Conservation (phyloP, 2,797 vertebrate genomes). For the Acanthurus leucopareius region DNA sequence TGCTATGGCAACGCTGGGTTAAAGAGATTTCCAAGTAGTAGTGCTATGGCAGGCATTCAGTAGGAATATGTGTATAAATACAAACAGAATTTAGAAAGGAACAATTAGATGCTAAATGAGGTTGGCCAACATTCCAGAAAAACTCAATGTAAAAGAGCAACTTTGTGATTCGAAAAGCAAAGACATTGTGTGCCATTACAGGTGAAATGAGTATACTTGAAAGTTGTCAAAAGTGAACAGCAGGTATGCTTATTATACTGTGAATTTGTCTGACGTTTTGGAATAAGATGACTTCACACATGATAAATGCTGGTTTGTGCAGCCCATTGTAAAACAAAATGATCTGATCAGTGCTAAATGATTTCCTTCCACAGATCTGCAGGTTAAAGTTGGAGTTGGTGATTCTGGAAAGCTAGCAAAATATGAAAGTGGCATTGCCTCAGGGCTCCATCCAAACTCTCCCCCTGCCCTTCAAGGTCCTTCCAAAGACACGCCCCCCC, state of each 20-base stretch:
- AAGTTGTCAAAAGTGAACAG: constrained; percentile 23
- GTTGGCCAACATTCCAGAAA: neutral
- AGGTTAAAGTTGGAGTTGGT: constrained; percentile 4
- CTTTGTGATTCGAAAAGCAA: constrained; percentile 18
- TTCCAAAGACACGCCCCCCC: too few relatives aligned
- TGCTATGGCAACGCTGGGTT: constrained; percentile 79
- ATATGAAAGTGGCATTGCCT: too few relatives aligned
- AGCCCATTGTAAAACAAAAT: constrained; percentile 2
- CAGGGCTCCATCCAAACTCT: too few relatives aligned
- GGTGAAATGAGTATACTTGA: neutral
- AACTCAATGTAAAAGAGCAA: constrained; percentile 25
- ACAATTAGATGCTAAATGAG: constrained; percentile 42
- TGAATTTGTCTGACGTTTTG: constrained; percentile 7
- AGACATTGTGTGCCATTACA: neutral
- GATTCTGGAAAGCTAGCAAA: too few relatives aligned
- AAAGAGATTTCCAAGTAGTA: constrained; percentile 68
- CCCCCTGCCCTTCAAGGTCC: too few relatives aligned
- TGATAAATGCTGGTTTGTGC: constrained; percentile 15
- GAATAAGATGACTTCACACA: constrained; percentile 1
- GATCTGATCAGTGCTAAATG: constrained; percentile 13
- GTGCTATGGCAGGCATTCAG: constrained; percentile 62
- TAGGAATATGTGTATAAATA: constrained; percentile 44
- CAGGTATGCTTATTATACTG: neutral
- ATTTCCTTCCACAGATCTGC: constrained; percentile 9
- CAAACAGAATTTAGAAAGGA: constrained; percentile 39